Conservation (phyloP, 2,888 invertebrate species). For the Eupithecia insigniata region DNA sequence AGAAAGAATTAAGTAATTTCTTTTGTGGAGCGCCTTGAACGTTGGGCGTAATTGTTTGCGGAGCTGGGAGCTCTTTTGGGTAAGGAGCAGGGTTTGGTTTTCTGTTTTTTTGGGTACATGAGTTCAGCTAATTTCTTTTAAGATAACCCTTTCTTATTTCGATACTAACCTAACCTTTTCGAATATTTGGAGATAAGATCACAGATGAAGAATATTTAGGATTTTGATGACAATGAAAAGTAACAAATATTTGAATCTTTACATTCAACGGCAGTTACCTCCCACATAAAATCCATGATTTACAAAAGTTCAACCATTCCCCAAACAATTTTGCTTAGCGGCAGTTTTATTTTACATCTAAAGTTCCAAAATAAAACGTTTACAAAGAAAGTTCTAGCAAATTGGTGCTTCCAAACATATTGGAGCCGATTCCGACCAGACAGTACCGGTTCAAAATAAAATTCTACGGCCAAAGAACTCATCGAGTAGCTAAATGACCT, state of each 20-base stretch:
- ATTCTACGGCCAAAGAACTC: constrained; percentile 45
- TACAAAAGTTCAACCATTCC: constrained; percentile 18
- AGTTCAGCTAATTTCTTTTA: constrained; percentile 1
- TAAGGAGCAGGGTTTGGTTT: constrained; percentile 17
- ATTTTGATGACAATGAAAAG: too few species aligned
- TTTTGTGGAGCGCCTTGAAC: constrained; percentile 61
- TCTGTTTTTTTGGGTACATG: constrained; percentile 7
- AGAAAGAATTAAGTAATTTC: constrained; percentile 78
- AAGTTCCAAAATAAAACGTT: constrained; percentile 35
- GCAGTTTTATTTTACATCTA: constrained; percentile 25
- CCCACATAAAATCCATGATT: constrained; percentile 20
- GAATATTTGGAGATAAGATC: neutral
- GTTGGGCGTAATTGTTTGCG: constrained; percentile 56
- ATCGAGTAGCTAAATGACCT: constrained; percentile 43
- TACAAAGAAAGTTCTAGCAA: constrained; percentile 31
- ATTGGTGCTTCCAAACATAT: constrained; percentile 35
- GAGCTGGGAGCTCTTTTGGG: constrained; percentile 44
- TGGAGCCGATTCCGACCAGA: constrained; percentile 33
- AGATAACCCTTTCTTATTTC: neutral
- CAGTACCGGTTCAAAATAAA: constrained; percentile 41
- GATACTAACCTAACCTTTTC: neutral
- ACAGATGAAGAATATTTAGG: neutral
- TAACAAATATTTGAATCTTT: neutral
- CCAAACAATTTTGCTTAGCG: constrained; percentile 21
- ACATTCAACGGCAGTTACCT: constrained; percentile 5